A percentile compares a stretch with the other conserved stretches of the same genome.
These are phyloP conservation scores for Hydropsyche betteni DNA, from an alignment of 2,888 invertebrate genomes.

Conservation along the genomic window DNA sequence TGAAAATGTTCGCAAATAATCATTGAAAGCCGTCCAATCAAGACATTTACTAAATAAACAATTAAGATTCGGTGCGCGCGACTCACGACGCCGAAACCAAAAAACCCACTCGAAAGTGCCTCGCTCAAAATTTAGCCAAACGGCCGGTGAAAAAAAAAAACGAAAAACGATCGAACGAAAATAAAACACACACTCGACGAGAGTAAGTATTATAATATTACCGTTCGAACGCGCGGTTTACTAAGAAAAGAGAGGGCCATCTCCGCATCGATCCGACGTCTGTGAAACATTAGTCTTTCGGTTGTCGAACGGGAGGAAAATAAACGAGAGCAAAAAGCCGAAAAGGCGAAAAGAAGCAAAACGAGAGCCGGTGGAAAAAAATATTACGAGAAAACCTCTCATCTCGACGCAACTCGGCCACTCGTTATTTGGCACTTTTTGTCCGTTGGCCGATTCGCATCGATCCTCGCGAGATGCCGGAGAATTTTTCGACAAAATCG, in stretches of 20 bases:
- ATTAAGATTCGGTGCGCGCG: too few relatives aligned
- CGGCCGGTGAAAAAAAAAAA: background rate
- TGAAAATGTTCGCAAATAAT: too few relatives aligned
- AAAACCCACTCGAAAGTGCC: too few relatives aligned
- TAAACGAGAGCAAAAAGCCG: background rate
- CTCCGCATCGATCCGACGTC: slow-evolving; percentile 7
- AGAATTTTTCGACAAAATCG: slow-evolving; percentile 2
- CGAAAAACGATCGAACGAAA: background rate
- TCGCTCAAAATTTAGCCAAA: slow-evolving; percentile 6
- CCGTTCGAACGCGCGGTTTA: too few relatives aligned
- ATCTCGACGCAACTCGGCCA: slow-evolving; percentile 17
- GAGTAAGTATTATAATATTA: too few relatives aligned
- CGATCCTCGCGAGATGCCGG: background rate
- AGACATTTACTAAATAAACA: too few relatives aligned
- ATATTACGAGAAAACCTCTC: background rate
- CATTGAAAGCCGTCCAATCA: too few relatives aligned
- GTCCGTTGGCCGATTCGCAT: background rate
- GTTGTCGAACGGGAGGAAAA: slow-evolving; percentile 23
- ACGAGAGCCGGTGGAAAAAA: slow-evolving; percentile 10
- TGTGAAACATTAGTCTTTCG: slow-evolving; percentile 28
- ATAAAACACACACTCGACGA: background rate
- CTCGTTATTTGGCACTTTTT: slow-evolving; percentile 29
- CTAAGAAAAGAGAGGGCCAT: background rate
- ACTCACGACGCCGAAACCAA: too few relatives aligned
- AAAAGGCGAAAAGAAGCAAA: background rate